These are phyloP conservation scores for Anniella stebbinsi DNA, from an alignment of 2,797 vertebrate species.

Conservation along the genomic window DNA sequence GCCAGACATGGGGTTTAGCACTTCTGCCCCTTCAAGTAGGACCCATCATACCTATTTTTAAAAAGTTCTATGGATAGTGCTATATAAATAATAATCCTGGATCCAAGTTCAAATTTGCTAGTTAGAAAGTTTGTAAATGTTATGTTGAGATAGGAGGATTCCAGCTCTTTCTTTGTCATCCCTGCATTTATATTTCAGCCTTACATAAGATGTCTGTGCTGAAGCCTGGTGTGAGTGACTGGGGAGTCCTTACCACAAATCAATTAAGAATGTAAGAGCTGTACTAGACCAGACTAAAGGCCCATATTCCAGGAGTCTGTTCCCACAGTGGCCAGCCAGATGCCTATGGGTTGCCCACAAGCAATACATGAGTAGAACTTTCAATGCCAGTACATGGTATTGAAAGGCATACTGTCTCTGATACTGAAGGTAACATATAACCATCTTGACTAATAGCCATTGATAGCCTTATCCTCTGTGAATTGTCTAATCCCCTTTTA, in stretches of 20 bases:
- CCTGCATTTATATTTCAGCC: neutral
- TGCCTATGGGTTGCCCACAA: neutral
- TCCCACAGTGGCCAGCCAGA: neutral
- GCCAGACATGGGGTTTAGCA: no score
- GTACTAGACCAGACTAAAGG: no score
- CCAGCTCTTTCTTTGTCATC: neutral
- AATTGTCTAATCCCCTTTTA: neutral
- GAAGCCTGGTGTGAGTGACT: neutral
- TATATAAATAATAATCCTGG: no score
- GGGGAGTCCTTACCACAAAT: no score
- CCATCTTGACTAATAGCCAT: neutral
- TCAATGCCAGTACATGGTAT: neutral
- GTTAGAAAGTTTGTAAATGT: no score
- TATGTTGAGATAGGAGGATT: neutral
- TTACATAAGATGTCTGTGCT: neutral
- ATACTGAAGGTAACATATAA: neutral
- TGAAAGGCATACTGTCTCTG: neutral
- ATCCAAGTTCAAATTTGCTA: neutral
- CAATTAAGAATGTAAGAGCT: neutral
- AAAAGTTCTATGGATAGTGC: no score
- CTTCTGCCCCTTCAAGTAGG: no score
- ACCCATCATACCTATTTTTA: no score
- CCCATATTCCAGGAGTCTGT: neutral
- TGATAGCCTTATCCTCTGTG: neutral
- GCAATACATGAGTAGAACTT: neutral